Percentiles rank a stretch among this genome's conserved stretches.
Conservation (phyloP, 1,140 invertebrate genomes). For the Carcinoscorpius rotundicauda region DNA sequence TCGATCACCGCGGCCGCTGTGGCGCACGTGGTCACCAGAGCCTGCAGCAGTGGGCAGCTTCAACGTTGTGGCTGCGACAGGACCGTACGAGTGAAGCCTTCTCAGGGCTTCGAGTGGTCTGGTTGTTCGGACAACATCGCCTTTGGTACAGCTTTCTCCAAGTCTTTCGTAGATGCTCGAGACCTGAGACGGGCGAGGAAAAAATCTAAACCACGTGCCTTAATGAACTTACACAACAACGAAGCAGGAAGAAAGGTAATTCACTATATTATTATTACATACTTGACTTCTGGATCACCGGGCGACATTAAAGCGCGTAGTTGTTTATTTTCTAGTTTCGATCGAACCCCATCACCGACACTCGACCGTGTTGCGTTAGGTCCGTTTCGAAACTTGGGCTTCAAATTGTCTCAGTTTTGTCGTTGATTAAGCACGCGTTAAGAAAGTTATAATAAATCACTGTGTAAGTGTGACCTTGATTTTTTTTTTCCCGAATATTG, state of each 20-base stretch:
- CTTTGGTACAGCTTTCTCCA: conserved; percentile 42
- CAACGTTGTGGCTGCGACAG: conserved; percentile 42
- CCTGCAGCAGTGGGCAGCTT: conserved; percentile 38
- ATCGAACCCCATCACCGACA: too few species aligned
- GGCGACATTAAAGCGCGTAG: too few species aligned
- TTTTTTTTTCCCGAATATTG: too few species aligned
- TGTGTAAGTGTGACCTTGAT: too few species aligned
- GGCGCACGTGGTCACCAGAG: conserved; percentile 40
- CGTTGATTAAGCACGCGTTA: too few species aligned
- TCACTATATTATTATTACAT: background rate
- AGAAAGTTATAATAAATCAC: too few species aligned
- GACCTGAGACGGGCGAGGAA: conserved; percentile 28
- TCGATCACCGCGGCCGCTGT: conserved; percentile 41
- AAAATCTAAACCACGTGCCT: conserved; percentile 25
- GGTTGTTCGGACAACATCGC: conserved; percentile 46
- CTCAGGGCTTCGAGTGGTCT: conserved; percentile 41
- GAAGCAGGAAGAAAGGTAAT: conserved; percentile 38
- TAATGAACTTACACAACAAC: conserved; percentile 41
- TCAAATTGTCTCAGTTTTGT: too few species aligned
- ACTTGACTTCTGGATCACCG: too few species aligned
- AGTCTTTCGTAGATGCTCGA: conserved; percentile 41
- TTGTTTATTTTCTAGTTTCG: too few species aligned
- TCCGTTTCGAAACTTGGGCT: too few species aligned
- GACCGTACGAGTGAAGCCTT: conserved; percentile 28
- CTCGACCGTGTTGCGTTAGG: too few species aligned